A percentile compares a stretch with the other conserved stretches of the same genome.
Conservation (phyloP, 2,888 invertebrate genomes). For the Lithophane semibrunnea region DNA sequence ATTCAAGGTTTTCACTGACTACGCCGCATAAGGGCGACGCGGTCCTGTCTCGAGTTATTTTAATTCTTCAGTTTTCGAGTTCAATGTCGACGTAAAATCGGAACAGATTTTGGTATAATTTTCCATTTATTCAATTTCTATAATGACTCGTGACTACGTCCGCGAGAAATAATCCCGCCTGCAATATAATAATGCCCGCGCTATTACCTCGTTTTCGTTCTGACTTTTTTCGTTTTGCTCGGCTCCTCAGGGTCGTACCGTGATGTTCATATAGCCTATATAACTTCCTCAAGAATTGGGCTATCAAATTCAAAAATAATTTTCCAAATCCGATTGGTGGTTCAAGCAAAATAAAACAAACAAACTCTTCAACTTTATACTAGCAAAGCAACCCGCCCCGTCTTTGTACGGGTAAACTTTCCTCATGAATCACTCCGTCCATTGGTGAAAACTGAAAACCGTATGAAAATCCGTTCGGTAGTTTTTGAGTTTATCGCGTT, state of each 20-base stretch:
- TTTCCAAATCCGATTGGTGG: neutral
- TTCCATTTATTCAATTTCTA: neutral
- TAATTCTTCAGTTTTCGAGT: conserved; percentile 43
- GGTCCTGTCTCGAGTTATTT: conserved; percentile 18
- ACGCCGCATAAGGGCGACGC: conserved; percentile 17
- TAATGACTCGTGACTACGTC: too few relatives aligned
- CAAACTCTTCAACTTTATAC: too few relatives aligned
- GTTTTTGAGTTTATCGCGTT: too few relatives aligned
- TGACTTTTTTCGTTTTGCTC: neutral
- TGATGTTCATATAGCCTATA: too few relatives aligned
- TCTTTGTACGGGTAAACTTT: too few relatives aligned
- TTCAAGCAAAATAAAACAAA: neutral
- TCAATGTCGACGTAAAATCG: conserved; percentile 38
- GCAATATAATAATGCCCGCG: neutral
- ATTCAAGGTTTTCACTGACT: conserved; percentile 31
- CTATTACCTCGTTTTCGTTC: neutral
- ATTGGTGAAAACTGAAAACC: too few relatives aligned
- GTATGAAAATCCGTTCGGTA: too few relatives aligned
- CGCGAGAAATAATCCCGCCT: too few relatives aligned
- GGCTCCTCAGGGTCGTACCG: neutral
- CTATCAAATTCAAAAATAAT: neutral
- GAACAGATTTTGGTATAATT: conserved; percentile 13
- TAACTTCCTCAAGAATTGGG: neutral
- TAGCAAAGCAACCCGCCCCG: too few relatives aligned
- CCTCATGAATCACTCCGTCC: too few relatives aligned